These are phyloP conservation scores for Cantharis nigra DNA, from an alignment of 2,888 invertebrate genomes.

Conservation along the genomic window DNA sequence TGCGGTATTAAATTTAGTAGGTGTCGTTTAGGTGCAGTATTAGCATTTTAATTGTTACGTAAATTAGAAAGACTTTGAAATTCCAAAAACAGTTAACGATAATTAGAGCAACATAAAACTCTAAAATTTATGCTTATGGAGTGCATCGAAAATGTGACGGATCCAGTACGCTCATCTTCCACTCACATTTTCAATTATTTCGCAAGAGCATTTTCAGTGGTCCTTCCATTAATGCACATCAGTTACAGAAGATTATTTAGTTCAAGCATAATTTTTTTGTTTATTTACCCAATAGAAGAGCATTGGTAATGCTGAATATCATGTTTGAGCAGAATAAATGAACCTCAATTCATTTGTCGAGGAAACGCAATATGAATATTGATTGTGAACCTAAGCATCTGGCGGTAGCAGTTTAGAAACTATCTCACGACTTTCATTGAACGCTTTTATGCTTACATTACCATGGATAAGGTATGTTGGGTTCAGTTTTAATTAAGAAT, in stretches of 20 bases:
- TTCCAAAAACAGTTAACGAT: neutral
- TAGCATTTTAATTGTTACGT: neutral
- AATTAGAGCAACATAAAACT: neutral
- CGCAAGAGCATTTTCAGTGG: neutral
- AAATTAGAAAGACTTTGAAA: neutral
- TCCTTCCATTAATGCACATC: neutral
- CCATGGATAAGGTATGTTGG: constrained; percentile 21
- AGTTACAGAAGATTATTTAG: neutral
- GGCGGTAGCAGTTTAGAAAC: constrained; percentile 26
- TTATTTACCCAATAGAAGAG: neutral
- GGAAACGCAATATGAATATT: constrained; percentile 40
- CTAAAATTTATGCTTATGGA: neutral
- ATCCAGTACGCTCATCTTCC: neutral
- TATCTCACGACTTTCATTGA: constrained; percentile 21
- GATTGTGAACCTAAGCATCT: constrained; percentile 37
- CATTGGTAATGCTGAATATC: constrained; percentile 24
- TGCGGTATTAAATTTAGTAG: neutral
- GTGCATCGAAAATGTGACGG: neutral
- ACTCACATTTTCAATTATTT: neutral
- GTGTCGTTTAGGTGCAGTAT: neutral
- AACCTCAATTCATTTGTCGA: constrained; percentile 40
- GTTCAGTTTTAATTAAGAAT: constrained; percentile 25
- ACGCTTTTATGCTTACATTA: constrained; percentile 15
- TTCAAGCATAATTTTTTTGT: neutral
- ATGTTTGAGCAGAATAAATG: constrained; percentile 37